These are phyloP conservation scores for Leuciscus waleckii DNA, from an alignment of 2,797 vertebrate genomes.

Conservation along the genomic window DNA sequence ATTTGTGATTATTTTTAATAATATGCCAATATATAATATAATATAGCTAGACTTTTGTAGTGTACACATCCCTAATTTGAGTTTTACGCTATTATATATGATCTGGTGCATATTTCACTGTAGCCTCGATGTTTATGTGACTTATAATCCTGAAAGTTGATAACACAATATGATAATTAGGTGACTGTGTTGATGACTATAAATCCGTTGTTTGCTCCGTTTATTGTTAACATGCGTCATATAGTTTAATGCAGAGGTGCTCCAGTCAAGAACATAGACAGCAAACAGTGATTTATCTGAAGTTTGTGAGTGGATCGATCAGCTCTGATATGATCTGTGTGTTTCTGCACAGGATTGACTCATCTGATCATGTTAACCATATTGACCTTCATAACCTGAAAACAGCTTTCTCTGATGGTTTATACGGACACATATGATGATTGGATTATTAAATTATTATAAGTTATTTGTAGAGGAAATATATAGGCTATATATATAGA, in stretches of 20 bases:
- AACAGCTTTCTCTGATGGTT: neutral
- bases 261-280: slow-evolving; percentile 26
- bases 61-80: neutral
- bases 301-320: slow-evolving; percentile 54
- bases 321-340: slow-evolving; percentile 53
- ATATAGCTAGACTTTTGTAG: neutral
- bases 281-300: slow-evolving; percentile 53
- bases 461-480: neutral
- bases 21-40: neutral
- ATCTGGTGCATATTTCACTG: neutral
- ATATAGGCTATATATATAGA: too few species aligned
- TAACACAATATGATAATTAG: neutral
- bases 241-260: neutral
- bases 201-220: neutral
- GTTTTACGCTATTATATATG: neutral
- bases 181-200: neutral
- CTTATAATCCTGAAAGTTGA: neutral
- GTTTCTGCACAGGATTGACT: slow-evolving; percentile 48
- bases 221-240: neutral
- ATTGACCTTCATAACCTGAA: neutral
- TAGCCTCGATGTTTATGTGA: neutral
- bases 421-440: neutral
- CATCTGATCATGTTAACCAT: neutral
- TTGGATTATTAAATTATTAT: neutral
- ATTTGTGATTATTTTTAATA: neutral